phyloP scores from a whole-genome alignment of 2,888 invertebrate genomes.

The Panzeria rudis region DNA sequence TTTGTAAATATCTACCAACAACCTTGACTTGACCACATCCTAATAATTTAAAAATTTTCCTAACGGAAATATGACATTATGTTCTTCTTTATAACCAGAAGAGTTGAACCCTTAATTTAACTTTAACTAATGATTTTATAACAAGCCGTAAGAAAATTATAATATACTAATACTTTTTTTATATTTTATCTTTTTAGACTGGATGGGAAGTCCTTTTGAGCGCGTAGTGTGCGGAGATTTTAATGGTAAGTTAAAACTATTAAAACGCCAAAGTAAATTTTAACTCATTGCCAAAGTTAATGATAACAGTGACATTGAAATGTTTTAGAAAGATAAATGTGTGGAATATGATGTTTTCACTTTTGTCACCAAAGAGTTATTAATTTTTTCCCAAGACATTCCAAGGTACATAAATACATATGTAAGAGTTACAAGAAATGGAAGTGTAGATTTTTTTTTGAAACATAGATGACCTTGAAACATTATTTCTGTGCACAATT shows the following conservation, averaged over 20 bases:
- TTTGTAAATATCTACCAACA: not conserved
- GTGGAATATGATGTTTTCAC: conserved; percentile 63
- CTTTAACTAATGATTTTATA: conserved; percentile 52
- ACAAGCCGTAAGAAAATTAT: conserved; percentile 44
- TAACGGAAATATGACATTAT: not conserved
- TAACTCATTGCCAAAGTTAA: conserved; percentile 60
- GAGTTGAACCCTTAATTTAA: conserved; percentile 43
- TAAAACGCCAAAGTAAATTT: conserved; percentile 74
- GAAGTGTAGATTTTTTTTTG: conserved; percentile 8
- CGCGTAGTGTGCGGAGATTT: conserved; percentile 97
- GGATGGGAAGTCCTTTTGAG: conserved; percentile 97
- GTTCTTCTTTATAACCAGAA: not conserved
- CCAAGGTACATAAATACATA: not conserved
- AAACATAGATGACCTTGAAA: conserved; percentile 57
- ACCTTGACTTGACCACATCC: conserved; percentile 57
- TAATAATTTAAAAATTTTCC: conserved; percentile 2
- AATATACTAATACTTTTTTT: conserved; percentile 60
- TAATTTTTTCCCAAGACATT: conserved; percentile 17
- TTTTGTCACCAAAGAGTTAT: conserved; percentile 48
- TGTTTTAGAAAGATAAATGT: conserved; percentile 19
- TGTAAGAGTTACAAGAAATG: not conserved
- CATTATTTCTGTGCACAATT: not conserved
- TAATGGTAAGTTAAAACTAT: conserved; percentile 87
- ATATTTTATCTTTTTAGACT: conserved; percentile 87
- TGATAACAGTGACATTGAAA: conserved; percentile 75